Conservation (phyloP, 2,888 invertebrate species). For the Drosophila paranaensis region DNA sequence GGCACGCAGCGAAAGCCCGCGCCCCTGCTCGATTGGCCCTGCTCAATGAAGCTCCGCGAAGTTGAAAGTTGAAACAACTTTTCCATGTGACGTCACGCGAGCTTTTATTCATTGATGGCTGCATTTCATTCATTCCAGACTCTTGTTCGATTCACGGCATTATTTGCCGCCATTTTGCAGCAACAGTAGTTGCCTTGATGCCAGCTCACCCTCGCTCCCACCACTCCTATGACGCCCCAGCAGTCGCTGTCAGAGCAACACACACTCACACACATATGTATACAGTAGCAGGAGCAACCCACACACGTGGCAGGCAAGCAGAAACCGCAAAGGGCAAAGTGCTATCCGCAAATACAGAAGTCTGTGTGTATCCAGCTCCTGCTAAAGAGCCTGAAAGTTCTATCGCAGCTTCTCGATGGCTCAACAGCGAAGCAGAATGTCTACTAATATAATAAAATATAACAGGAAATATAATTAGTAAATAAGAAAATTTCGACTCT, state of each 20-base stretch:
- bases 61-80: slow-evolving; percentile 5
- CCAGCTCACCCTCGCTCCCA: slow-evolving; percentile 2
- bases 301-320: slow-evolving; percentile 46
- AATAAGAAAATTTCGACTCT: no score
- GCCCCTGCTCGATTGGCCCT: background rate
- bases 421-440: slow-evolving; percentile 7
- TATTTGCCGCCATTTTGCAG: slow-evolving; percentile 55
- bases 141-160: slow-evolving; percentile 19
- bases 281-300: slow-evolving; percentile 34
- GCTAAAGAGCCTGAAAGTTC: background rate
- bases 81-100: slow-evolving; percentile 47
- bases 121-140: slow-evolving; percentile 37
- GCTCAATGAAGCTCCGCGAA: background rate
- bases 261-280: slow-evolving; percentile 20
- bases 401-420: background rate
- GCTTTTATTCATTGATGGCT: slow-evolving; percentile 68
- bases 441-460: background rate
- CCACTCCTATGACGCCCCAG: background rate
- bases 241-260: slow-evolving; percentile 43
- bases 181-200: slow-evolving; percentile 32
- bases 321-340: slow-evolving; percentile 72
- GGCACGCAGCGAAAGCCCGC: slow-evolving; percentile 14
- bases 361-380: slow-evolving; percentile 9
- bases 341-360: slow-evolving; percentile 10
- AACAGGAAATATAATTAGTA: no score